These are phyloP conservation scores for Myripristis murdjan DNA, from an alignment of 2,797 vertebrate species.

Conservation along the genomic window DNA sequence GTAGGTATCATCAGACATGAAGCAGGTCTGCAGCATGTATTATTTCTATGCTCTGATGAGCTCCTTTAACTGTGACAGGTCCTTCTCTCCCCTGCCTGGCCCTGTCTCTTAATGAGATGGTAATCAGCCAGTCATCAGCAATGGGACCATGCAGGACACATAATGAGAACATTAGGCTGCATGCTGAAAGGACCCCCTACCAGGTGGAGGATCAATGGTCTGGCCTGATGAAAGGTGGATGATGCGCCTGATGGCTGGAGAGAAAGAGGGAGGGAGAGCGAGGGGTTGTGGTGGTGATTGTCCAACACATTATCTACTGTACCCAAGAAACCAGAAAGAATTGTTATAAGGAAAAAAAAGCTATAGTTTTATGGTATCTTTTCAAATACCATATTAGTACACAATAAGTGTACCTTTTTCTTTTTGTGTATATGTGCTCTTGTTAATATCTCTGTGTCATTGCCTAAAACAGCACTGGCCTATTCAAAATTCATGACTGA, in stretches of 20 bases:
- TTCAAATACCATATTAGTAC: no score
- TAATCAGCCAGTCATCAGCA: conserved; percentile 84
- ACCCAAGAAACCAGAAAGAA: no score
- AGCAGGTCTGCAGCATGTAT: conserved; percentile 69
- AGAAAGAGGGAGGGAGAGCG: conserved; percentile 43
- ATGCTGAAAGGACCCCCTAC: conserved; percentile 78
- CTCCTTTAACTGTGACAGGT: conserved; percentile 83
- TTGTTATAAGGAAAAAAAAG: not conserved
- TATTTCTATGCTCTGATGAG: conserved; percentile 80
- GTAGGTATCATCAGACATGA: conserved; percentile 70
- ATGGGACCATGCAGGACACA: conserved; percentile 79
- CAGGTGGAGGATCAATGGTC: conserved; percentile 79
- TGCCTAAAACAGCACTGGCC: no score
- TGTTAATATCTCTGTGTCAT: no score
- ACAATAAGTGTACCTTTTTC: no score
- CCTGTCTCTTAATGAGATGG: conserved; percentile 85
- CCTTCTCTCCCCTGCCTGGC: conserved; percentile 81
- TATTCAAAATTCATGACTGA: no score
- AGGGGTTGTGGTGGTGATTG: conserved; percentile 64
- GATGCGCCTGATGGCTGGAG: conserved; percentile 72
- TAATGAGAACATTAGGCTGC: conserved; percentile 86
- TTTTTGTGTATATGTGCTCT: no score
- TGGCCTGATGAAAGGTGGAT: conserved; percentile 82
- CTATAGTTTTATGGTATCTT: no score
- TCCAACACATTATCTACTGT: conserved; percentile 65